Percentiles rank a stretch among this genome's conserved stretches.
These are phyloP conservation scores for Heptranchias perlo DNA, from an alignment of 2,113 vertebrate genomes.

Conservation along the genomic window DNA sequence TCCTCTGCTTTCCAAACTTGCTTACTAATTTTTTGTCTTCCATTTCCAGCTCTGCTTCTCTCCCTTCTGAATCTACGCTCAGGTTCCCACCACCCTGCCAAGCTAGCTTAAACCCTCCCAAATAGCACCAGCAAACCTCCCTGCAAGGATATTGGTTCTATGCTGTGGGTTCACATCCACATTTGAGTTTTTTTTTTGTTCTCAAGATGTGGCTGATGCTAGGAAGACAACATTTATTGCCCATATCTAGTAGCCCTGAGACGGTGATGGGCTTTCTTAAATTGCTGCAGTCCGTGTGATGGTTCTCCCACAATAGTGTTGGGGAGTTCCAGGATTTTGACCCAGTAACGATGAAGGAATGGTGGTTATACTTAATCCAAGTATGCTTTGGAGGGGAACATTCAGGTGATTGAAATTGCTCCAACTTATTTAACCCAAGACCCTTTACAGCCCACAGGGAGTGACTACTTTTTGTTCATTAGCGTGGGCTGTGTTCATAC, in stretches of 20 bases:
- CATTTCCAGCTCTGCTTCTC: no score
- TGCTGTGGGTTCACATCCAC: no score
- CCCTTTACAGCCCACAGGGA: neutral
- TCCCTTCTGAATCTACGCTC: no score
- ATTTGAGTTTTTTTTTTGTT: no score
- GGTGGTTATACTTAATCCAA: neutral
- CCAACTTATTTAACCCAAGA: neutral
- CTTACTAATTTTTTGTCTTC: no score
- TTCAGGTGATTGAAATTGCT: neutral
- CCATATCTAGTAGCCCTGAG: neutral
- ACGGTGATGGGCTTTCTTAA: neutral
- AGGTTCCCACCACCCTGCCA: no score
- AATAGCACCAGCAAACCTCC: no score
- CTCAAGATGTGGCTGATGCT: neutral
- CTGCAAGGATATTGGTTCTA: no score
- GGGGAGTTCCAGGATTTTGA: neutral
- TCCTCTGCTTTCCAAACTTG: no score
- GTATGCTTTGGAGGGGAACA: neutral
- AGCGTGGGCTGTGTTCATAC: neutral
- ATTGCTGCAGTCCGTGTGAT: neutral
- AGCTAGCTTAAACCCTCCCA: no score
- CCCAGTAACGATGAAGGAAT: neutral
- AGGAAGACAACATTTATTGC: neutral
- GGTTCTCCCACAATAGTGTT: neutral
- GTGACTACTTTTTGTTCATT: neutral